Evolutionary conservation across 2,888 invertebrate species (phyloP).

Genomic region (Drosophila aldrichi): DNA sequence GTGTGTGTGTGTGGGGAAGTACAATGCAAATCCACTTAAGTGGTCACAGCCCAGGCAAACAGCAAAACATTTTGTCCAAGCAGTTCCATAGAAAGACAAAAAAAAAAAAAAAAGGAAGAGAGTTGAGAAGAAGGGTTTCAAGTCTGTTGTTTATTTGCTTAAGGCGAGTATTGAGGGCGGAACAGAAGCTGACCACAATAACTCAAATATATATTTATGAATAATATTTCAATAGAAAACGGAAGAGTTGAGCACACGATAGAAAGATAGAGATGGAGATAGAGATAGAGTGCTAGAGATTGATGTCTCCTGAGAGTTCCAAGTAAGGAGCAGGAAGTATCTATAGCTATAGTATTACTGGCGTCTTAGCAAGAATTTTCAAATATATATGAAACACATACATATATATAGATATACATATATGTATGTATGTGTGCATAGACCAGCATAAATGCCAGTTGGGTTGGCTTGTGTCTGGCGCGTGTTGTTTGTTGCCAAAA

Average conservation of each 20-base stretch:
- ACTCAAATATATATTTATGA: constrained; percentile 13
- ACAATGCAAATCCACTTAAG: constrained; percentile 71
- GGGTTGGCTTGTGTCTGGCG: constrained; percentile 58
- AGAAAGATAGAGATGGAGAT: not conserved
- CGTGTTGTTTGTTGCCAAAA: constrained; percentile 48
- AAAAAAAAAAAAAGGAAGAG: not conserved
- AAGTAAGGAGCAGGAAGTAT: constrained; percentile 45
- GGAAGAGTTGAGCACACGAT: constrained; percentile 65
- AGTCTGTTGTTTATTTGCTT: constrained; percentile 30
- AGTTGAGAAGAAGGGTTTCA: constrained; percentile 39
- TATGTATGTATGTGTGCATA: constrained; percentile 12
- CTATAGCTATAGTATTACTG: constrained; percentile 19
- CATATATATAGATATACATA: constrained; percentile 4
- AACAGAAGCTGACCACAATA: constrained; percentile 62
- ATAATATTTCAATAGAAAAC: constrained; percentile 59
- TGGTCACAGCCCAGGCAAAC: constrained; percentile 63
- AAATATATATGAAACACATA: not conserved
- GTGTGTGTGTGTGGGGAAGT: constrained; percentile 20
- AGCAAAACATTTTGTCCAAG: constrained; percentile 13
- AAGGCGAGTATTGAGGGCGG: constrained; percentile 50
- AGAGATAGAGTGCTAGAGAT: not conserved
- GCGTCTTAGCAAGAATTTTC: constrained; percentile 53
- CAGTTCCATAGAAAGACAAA: constrained; percentile 42
- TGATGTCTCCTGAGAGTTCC: constrained; percentile 26
- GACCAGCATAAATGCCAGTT: constrained; percentile 53